phyloP scores from a whole-genome alignment of 2,888 invertebrate species.

The Eupelmus urozonus region DNA sequence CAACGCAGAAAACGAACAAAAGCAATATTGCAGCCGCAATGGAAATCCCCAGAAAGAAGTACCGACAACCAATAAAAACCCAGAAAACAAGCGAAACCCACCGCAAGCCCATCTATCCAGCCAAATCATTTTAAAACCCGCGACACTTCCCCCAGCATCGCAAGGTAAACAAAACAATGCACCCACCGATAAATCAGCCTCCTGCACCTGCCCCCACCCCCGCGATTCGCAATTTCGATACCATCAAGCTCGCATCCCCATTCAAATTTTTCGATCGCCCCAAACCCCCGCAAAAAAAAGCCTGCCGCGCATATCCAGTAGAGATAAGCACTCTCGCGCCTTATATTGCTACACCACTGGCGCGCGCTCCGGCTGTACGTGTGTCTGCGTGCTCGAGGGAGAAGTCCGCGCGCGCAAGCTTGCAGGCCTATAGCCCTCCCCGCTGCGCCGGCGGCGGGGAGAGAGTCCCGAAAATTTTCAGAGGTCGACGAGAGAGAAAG shows the following conservation, averaged over 20 bases:
- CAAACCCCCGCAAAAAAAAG: too few species aligned
- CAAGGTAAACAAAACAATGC: not conserved
- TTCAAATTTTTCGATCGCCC: too few species aligned
- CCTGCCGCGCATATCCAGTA: too few species aligned
- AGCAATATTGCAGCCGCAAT: too few species aligned
- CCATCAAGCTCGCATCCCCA: not conserved
- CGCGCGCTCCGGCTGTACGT: not conserved
- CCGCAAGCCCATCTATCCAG: too few species aligned
- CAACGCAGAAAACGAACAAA: too few species aligned
- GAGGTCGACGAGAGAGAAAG: constrained; percentile 60
- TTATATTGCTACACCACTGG: constrained; percentile 67
- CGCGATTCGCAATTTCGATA: constrained; percentile 29
- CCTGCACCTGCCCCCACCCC: too few species aligned
- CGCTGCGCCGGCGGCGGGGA: constrained; percentile 61
- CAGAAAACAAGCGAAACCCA: too few species aligned
- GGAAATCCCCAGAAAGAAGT: too few species aligned
- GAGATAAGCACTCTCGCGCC: too few species aligned
- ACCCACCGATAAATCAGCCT: not conserved
- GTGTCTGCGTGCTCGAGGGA: not conserved
- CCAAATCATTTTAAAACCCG: too few species aligned
- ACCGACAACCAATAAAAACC: too few species aligned
- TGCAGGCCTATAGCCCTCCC: constrained; percentile 65
- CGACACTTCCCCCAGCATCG: not conserved
- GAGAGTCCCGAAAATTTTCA: constrained; percentile 66
- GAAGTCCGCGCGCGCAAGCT: constrained; percentile 71